Conservation (phyloP, 2,888 invertebrate species). For the Athrips mouffetella region DNA sequence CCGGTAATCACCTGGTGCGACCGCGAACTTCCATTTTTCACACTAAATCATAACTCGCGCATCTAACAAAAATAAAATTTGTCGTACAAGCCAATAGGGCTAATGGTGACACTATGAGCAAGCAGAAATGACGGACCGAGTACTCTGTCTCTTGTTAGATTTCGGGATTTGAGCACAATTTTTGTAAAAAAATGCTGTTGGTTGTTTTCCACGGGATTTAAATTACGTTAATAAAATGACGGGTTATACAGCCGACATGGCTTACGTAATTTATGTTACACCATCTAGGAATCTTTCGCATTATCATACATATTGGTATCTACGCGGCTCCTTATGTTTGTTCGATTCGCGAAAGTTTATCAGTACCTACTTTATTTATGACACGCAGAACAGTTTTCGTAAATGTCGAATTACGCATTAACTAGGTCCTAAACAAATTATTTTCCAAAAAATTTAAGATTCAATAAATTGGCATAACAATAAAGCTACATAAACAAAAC, state of each 20-base stretch:
- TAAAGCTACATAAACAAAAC: too few relatives aligned
- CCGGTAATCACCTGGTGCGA: constrained; percentile 78
- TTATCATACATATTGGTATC: constrained; percentile 16
- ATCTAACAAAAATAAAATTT: constrained; percentile 77
- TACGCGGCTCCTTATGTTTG: not conserved
- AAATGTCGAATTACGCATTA: too few relatives aligned
- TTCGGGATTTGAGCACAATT: constrained; percentile 14
- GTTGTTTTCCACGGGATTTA: constrained; percentile 12
- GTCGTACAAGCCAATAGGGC: constrained; percentile 73
- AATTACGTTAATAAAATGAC: constrained; percentile 8
- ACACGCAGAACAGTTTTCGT: too few relatives aligned
- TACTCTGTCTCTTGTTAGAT: constrained; percentile 40
- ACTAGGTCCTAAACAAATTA: too few relatives aligned
- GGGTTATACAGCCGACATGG: not conserved
- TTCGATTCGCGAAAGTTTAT: constrained; percentile 10
- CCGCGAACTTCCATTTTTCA: constrained; percentile 74
- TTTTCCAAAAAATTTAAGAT: too few relatives aligned
- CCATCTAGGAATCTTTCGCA: not conserved
- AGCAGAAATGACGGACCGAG: constrained; percentile 49
- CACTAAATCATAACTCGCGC: constrained; percentile 75
- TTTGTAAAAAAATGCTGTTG: constrained; percentile 7
- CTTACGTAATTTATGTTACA: constrained; percentile 13
- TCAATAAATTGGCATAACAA: too few relatives aligned
- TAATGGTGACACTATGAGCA: constrained; percentile 68
- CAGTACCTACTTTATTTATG: constrained; percentile 16